These are phyloP conservation scores for Sebastolobus alascanus DNA, from an alignment of 2,797 vertebrate genomes.

Conservation along the genomic window DNA sequence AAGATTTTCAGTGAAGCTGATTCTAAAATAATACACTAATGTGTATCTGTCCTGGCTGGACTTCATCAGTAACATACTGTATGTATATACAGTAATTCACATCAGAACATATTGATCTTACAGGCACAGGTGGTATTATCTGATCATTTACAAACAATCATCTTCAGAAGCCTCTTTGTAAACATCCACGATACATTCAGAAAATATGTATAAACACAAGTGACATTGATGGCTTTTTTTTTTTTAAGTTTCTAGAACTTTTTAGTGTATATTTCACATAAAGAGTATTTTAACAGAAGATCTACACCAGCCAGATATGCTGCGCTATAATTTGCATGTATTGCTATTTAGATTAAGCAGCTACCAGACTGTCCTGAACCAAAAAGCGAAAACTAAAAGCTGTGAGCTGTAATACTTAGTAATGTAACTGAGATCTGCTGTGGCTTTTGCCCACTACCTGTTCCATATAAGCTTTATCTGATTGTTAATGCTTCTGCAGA, in stretches of 20 bases:
- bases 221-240: not conserved
- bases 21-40: constrained; percentile 9
- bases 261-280: not conserved
- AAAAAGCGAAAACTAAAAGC: not conserved
- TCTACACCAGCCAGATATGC: not conserved
- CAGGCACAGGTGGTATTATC: constrained; percentile 16
- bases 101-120: constrained; percentile 2
- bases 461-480: not conserved
- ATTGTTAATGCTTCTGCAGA: not conserved
- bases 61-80: not conserved
- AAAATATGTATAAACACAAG: not conserved
- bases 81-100: not conserved
- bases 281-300: not conserved
- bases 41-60: not conserved
- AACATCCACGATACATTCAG: constrained; percentile 28
- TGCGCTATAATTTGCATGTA: not conserved
- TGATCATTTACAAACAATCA: not conserved
- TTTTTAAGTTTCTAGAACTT: not conserved
- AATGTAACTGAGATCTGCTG: not conserved
- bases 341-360: not conserved
- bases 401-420: not conserved
- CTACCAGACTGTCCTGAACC: not conserved
- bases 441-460: not conserved
- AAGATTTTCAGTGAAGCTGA: not conserved
- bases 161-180: not conserved